phyloP scores from a whole-genome alignment of 2,113 vertebrate species.

The Narcine bancroftii region DNA sequence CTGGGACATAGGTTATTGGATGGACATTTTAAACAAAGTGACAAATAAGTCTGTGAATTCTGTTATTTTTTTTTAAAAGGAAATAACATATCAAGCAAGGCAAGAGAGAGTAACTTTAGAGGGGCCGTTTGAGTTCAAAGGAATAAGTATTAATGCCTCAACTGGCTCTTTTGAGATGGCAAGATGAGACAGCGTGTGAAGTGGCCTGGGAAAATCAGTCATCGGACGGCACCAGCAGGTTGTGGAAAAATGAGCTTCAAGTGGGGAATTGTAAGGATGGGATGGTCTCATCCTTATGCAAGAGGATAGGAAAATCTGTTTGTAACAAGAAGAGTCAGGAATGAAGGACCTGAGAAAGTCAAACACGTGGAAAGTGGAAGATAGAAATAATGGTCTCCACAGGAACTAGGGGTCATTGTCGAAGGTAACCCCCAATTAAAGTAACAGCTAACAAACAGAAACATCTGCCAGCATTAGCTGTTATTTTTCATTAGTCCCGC shows the following conservation, averaged over 20 bases:
- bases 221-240: neutral
- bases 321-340: neutral
- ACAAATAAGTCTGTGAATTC: neutral
- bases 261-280: neutral
- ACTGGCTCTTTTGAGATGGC: neutral
- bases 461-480: neutral
- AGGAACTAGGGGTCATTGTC: neutral
- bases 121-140: too few relatives aligned
- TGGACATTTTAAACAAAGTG: neutral
- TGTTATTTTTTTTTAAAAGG: neutral
- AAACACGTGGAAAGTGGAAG: neutral
- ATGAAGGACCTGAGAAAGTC: neutral
- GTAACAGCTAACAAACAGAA: neutral
- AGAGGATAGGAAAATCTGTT: neutral
- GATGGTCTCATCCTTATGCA: neutral
- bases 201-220: neutral
- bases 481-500: neutral
- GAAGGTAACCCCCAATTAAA: neutral
- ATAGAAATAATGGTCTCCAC: neutral
- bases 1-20: neutral
- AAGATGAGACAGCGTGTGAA: neutral
- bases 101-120: too few relatives aligned
- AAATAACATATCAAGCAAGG: neutral
- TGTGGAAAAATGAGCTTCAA: neutral
- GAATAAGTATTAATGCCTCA: neutral